Percentiles rank a stretch among this genome's conserved stretches.
These are phyloP conservation scores for Sparus aurata DNA, from an alignment of 2,797 vertebrate genomes.

Conservation along the genomic window DNA sequence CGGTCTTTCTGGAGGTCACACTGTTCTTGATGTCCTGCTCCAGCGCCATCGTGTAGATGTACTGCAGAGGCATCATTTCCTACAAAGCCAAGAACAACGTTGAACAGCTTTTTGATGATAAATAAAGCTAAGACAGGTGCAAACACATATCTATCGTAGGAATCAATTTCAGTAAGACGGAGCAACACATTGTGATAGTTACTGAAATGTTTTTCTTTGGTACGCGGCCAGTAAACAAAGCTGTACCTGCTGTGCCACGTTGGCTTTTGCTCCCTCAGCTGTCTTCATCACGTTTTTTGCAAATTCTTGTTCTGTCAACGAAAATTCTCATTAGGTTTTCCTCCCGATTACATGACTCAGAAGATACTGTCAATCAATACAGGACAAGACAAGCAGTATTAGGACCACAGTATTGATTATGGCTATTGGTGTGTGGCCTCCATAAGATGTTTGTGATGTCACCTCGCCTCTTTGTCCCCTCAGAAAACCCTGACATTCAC, in stretches of 20 bases:
- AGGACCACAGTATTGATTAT: not conserved
- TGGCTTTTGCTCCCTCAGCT: conserved; percentile 87
- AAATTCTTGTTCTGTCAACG: conserved; percentile 91
- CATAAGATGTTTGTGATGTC: not conserved
- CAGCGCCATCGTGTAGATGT: conserved; percentile 90
- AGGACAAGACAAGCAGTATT: not conserved
- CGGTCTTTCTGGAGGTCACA: conserved; percentile 78
- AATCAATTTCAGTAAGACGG: not conserved
- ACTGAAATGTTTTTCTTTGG: not conserved
- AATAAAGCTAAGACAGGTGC: not conserved
- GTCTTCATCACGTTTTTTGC: conserved; percentile 90
- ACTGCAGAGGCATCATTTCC: conserved; percentile 92
- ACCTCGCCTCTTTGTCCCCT: not conserved
- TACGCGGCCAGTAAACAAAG: conserved; percentile 14
- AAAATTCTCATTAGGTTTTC: not conserved
- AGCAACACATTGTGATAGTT: not conserved
- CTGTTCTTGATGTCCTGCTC: conserved; percentile 91
- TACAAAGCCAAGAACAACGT: conserved; percentile 60
- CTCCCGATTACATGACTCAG: not conserved
- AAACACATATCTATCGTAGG: not conserved
- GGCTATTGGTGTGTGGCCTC: not conserved
- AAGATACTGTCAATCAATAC: not conserved
- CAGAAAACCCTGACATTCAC: not conserved
- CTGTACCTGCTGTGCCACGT: conserved; percentile 89
- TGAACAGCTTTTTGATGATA: not conserved